These are phyloP conservation scores for Ammodytes dubius DNA, from an alignment of 2,113 vertebrate genomes.

Conservation along the genomic window DNA sequence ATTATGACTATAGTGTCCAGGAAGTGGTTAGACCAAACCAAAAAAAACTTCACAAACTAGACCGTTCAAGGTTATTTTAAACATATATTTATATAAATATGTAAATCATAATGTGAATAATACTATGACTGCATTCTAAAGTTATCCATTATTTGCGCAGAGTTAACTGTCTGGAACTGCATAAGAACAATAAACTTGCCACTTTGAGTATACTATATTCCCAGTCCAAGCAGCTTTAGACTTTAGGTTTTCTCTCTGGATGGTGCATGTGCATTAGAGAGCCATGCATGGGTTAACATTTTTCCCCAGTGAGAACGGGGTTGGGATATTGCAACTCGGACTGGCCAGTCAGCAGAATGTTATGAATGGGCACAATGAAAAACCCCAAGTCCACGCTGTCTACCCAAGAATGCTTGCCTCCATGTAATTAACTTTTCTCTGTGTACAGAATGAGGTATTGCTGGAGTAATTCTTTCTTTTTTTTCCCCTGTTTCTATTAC, in stretches of 20 bases:
- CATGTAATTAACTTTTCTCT: slow-evolving; percentile 83
- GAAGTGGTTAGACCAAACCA: slow-evolving; percentile 47
- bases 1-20: slow-evolving; percentile 51
- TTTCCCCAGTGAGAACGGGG: slow-evolving; percentile 67
- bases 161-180: slow-evolving; percentile 39
- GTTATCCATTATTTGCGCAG: slow-evolving; percentile 33
- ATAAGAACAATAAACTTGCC: slow-evolving; percentile 44
- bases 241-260: slow-evolving; percentile 19
- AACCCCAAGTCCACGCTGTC: slow-evolving; percentile 76
- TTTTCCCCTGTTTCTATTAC: slow-evolving; percentile 74
- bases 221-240: slow-evolving; percentile 24
- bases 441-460: slow-evolving; percentile 77
- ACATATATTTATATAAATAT: background rate
- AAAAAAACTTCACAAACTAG: slow-evolving; percentile 17
- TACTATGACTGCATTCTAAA: background rate
- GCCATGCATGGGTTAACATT: slow-evolving; percentile 80
- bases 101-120: slow-evolving; percentile 19
- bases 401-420: slow-evolving; percentile 82
- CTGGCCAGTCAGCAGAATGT: slow-evolving; percentile 84
- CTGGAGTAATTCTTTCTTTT: slow-evolving; percentile 77
- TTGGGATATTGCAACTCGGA: slow-evolving; percentile 74
- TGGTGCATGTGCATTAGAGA: slow-evolving; percentile 45
- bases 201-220: slow-evolving; percentile 11
- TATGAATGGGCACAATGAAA: slow-evolving; percentile 84
- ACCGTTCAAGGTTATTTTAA: background rate